A percentile compares a stretch with the other conserved stretches of the same genome.
Conservation (phyloP, 2,888 invertebrate genomes). For the Glaucopsyche alexis region DNA sequence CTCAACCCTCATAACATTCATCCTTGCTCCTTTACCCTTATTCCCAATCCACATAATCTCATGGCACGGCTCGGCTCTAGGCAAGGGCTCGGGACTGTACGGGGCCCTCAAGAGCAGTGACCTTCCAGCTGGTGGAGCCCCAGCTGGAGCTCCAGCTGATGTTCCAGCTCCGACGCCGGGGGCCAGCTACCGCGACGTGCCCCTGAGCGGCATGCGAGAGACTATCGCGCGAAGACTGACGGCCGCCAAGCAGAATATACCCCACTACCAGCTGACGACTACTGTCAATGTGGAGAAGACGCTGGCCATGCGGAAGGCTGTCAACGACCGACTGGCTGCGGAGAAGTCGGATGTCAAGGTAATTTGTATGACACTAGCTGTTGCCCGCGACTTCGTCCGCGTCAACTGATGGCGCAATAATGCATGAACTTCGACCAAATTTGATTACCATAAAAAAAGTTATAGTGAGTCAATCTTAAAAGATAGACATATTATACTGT, state of each 20-base stretch:
- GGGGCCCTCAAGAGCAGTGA: slow-evolving; percentile 92
- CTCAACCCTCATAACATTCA: not conserved
- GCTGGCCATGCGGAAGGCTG: slow-evolving; percentile 85
- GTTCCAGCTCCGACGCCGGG: slow-evolving; percentile 62
- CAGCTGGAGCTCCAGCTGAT: slow-evolving; percentile 41
- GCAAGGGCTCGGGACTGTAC: slow-evolving; percentile 88
- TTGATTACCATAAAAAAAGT: too few relatives aligned
- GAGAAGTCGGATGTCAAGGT: slow-evolving; percentile 83
- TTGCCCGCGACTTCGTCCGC: too few relatives aligned
- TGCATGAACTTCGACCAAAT: too few relatives aligned
- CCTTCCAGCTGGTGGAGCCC: slow-evolving; percentile 69
- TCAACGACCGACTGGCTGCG: slow-evolving; percentile 90
- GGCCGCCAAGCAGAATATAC: slow-evolving; percentile 95
- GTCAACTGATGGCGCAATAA: too few relatives aligned
- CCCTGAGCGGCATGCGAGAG: slow-evolving; percentile 89
- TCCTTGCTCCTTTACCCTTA: not conserved
- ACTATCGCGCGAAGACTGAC: slow-evolving; percentile 94
- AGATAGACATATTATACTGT: too few relatives aligned
- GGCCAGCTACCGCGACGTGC: slow-evolving; percentile 86
- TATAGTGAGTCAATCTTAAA: too few relatives aligned
- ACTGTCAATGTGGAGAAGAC: slow-evolving; percentile 92
- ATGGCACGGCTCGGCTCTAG: slow-evolving; percentile 52
- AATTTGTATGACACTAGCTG: not conserved
- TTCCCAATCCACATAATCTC: slow-evolving; percentile 1
- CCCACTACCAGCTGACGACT: slow-evolving; percentile 96